Evolutionary conservation across 2,888 invertebrate species (phyloP), one percentile per base, ranked within the genome.

Genomic region (Congeria kusceri): DNA sequence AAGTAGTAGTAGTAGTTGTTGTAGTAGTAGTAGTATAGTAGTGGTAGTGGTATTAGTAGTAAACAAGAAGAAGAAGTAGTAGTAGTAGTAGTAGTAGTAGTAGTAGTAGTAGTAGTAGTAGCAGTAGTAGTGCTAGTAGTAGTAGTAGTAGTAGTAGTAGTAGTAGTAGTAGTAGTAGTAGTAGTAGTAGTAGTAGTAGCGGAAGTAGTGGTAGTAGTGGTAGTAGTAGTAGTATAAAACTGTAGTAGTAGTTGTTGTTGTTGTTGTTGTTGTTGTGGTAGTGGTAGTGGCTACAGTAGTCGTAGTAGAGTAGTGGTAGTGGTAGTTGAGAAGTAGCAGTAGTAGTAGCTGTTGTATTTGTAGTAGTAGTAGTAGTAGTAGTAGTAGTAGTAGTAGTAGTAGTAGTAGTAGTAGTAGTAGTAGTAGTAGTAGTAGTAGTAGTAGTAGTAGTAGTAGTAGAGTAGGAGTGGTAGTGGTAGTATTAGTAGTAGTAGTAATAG

Each of bases 371-470:
- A 32, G 32, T 32, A 32, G 32, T 32, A 53, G 53, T 53, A 53
- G 53, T 53, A 53, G 53, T 53, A 53, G 53, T 53, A 53, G 53
- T 53, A 53, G 23, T 53, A 53, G 53, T 20, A 53, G 53, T 53
- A 53, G 53, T 53, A 53, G 53, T 20, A 20, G 53, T 53, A 53
- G 53, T 53, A 53, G 53, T 53, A 53, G 53, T 53, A 53, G 23
- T 53, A 53, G 53, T 53, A 53, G 53, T 53, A 53, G 53, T 53
- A 53, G 53, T 53, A 53, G 53, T 53, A 53, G 23, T 53, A 53
- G 53, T 20, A 53, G 53, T 53, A 53, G 53, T 53, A 53, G 53
- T 53, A 53, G 53, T 53, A 53, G 53, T 32, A 32, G 32, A 32
- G 32, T 32, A 32, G 32, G 32, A 32, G 32, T 4, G 11, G 32